Conservation (phyloP, 1,140 invertebrate genomes). For the Delia radicum region DNA sequence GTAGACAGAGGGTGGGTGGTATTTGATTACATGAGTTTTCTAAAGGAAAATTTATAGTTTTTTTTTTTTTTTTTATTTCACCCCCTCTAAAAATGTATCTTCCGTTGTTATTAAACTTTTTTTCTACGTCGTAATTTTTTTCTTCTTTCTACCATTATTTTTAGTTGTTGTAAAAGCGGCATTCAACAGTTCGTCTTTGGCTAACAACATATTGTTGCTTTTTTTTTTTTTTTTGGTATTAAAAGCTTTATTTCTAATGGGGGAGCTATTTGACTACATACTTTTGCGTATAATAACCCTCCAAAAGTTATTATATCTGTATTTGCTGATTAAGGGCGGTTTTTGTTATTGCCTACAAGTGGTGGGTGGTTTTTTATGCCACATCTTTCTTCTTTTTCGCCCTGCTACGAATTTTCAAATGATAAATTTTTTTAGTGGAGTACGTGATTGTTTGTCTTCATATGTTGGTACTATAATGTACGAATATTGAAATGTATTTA, state of each 20-base stretch:
- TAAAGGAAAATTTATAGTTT: not conserved
- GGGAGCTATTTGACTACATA: not conserved
- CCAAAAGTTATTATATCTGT: not conserved
- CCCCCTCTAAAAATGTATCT: no score
- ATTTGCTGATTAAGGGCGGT: not conserved
- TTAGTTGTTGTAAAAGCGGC: not conserved
- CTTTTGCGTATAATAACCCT: not conserved
- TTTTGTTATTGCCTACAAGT: conserved; percentile 4
- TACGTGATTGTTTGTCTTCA: not conserved
- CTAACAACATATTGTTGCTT: not conserved
- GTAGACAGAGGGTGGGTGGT: not conserved
- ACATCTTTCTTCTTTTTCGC: not conserved
- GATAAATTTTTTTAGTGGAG: not conserved
- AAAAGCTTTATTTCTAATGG: not conserved
- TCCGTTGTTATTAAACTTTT: not conserved
- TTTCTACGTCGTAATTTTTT: not conserved
- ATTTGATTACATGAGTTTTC: not conserved
- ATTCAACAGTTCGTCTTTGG: conserved; percentile 1
- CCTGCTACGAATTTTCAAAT: not conserved
- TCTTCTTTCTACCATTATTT: not conserved
- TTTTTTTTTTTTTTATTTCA: no score
- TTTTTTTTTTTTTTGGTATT: not conserved
- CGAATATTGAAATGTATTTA: not conserved
- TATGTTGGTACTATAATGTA: not conserved
- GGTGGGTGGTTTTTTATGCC: not conserved